A percentile compares a stretch with the other conserved stretches of the same genome.
phyloP scores from a whole-genome alignment of 2,888 invertebrate genomes.

The Diarsia rubi region DNA sequence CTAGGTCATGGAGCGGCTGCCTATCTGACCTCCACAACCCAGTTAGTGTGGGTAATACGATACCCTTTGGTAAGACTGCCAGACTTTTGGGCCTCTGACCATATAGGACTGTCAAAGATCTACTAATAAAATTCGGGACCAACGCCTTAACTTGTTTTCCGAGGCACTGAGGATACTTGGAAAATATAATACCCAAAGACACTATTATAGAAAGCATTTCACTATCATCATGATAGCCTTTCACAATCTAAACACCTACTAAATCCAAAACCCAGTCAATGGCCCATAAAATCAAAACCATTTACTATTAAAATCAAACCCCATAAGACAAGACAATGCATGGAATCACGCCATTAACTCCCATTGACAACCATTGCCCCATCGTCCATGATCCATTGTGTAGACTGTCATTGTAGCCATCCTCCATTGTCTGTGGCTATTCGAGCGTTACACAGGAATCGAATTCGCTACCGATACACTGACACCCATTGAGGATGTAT shows the following conservation, averaged over 20 bases:
- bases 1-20: no score
- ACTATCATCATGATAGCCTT: not conserved
- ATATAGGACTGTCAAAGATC: no score
- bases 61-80: no score
- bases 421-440: constrained; percentile 61
- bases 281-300: constrained; percentile 12
- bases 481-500: constrained; percentile 66
- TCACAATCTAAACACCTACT: not conserved
- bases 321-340: constrained; percentile 44
- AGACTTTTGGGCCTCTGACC: no score
- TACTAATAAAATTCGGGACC: no score
- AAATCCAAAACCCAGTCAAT: not conserved
- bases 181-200: no score
- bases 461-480: constrained; percentile 64
- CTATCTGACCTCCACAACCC: no score
- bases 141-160: no score
- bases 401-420: constrained; percentile 55
- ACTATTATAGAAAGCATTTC: not conserved
- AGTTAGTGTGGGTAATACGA: no score
- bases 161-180: no score
- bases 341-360: constrained; percentile 48
- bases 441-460: constrained; percentile 65
- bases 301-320: constrained; percentile 4
- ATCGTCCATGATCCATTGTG: constrained; percentile 58
- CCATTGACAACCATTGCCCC: constrained; percentile 31